phyloP scores from a whole-genome alignment of 2,888 invertebrate genomes.

The Panopea generosa region DNA sequence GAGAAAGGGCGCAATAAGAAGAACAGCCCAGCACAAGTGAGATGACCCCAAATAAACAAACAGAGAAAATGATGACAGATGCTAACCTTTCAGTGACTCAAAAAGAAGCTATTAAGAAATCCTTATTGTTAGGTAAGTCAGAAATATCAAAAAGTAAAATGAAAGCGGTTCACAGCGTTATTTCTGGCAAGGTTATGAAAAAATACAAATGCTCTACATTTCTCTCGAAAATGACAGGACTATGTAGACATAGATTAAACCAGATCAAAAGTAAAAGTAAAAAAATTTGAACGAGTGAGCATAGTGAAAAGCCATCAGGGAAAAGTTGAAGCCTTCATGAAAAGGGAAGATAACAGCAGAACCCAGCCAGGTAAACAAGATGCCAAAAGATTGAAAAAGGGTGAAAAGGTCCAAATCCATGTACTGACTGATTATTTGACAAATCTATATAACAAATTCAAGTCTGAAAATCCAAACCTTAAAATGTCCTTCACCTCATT shows the following conservation, averaged over 20 bases:
- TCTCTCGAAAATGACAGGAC: constrained; percentile 12
- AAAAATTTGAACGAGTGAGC: neutral
- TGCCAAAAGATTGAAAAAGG: constrained; percentile 22
- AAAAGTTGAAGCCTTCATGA: constrained; percentile 16
- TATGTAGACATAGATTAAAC: constrained; percentile 22
- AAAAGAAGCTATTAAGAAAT: constrained; percentile 16
- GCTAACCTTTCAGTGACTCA: constrained; percentile 18
- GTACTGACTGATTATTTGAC: constrained; percentile 23
- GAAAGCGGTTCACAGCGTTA: constrained; percentile 19
- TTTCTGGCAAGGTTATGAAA: constrained; percentile 18
- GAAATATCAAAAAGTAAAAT: neutral
- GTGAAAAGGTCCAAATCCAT: constrained; percentile 18
- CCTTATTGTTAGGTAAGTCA: constrained; percentile 15
- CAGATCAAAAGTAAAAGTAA: constrained; percentile 10
- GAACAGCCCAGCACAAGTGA: neutral
- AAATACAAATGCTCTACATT: constrained; percentile 16
- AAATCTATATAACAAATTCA: constrained; percentile 19
- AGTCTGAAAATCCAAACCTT: constrained; percentile 32
- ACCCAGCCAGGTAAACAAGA: constrained; percentile 30
- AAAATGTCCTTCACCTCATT: constrained; percentile 38
- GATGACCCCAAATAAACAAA: constrained; percentile 33
- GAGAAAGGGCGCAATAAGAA: too few relatives aligned
- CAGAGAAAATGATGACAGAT: constrained; percentile 20
- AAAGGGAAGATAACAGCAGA: constrained; percentile 28
- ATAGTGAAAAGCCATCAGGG: neutral